phyloP scores from a whole-genome alignment of 2,888 invertebrate genomes.

The Tromatobia lineatoria region DNA sequence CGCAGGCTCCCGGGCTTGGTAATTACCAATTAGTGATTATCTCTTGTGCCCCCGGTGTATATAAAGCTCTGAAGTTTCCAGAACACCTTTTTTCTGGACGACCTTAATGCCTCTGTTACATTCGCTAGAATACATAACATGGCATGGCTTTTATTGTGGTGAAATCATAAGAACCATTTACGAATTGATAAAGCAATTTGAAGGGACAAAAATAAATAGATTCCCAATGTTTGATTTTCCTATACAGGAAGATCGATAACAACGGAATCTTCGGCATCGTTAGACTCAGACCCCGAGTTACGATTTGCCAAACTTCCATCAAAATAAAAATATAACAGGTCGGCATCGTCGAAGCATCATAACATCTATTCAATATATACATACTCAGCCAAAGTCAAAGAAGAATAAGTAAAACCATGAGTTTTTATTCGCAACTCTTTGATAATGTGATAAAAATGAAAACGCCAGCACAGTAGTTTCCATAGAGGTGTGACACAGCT shows the following conservation, averaged over 20 bases:
- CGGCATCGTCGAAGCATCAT: no score
- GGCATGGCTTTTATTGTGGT: conserved; percentile 17
- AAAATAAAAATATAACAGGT: no score
- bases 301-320: no score
- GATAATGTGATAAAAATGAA: conserved; percentile 13
- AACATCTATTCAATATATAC: no score
- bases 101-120: conserved; percentile 26
- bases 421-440: conserved; percentile 25
- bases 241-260: no score
- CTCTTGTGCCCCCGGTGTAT: conserved; percentile 34
- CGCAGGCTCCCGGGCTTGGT: conserved; percentile 59
- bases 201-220: no score
- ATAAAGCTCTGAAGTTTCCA: conserved; percentile 27
- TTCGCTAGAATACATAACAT: conserved; percentile 15
- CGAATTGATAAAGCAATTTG: no score
- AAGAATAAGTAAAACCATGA: conserved; percentile 27
- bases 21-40: conserved; percentile 73
- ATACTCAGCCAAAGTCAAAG: no score
- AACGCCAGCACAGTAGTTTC: neutral
- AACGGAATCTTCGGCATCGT: no score
- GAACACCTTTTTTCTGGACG: conserved; percentile 11
- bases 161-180: conserved; percentile 22
- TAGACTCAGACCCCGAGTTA: no score
- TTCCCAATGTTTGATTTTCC: no score
- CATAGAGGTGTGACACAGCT: neutral